Conservation (phyloP, 1,140 invertebrate species). For the Apis laboriosa region DNA sequence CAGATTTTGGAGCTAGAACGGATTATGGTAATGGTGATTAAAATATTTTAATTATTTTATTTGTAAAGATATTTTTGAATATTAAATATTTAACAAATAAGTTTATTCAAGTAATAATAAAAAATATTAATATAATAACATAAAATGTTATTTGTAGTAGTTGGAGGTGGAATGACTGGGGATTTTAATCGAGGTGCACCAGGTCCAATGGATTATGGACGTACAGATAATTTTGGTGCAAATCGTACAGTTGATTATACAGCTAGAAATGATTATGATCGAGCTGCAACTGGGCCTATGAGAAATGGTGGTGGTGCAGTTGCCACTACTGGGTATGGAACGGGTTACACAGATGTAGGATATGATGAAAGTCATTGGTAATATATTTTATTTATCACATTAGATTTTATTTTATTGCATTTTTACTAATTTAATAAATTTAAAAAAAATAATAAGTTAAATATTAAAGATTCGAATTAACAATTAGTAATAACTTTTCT, state of each 20-base stretch:
- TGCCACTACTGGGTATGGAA: conserved; percentile 76
- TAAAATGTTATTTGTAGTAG: conserved; percentile 63
- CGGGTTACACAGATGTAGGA: conserved; percentile 78
- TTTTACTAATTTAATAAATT: conserved; percentile 6
- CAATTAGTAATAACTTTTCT: neutral
- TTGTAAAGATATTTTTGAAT: neutral
- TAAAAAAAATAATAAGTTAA: neutral
- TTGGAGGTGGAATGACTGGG: conserved; percentile 76
- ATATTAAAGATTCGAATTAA: neutral
- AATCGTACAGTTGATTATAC: conserved; percentile 77
- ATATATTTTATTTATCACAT: conserved; percentile 12
- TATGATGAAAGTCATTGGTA: conserved; percentile 72
- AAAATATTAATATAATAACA: neutral
- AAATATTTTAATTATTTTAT: too few species aligned
- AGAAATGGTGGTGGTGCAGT: conserved; percentile 78
- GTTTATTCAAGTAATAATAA: neutral
- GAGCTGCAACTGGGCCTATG: conserved; percentile 77
- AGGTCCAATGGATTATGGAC: conserved; percentile 78
- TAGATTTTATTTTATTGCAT: conserved; percentile 37
- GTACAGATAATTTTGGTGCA: conserved; percentile 77
- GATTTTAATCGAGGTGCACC: conserved; percentile 77
- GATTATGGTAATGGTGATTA: conserved; percentile 72
- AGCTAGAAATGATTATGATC: conserved; percentile 78
- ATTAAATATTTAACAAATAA: neutral
- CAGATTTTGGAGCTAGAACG: conserved; percentile 75